Percentiles rank a stretch among this genome's conserved stretches.
Conservation (phyloP, 1,140 invertebrate species). For the Brachionus paranguensis region DNA sequence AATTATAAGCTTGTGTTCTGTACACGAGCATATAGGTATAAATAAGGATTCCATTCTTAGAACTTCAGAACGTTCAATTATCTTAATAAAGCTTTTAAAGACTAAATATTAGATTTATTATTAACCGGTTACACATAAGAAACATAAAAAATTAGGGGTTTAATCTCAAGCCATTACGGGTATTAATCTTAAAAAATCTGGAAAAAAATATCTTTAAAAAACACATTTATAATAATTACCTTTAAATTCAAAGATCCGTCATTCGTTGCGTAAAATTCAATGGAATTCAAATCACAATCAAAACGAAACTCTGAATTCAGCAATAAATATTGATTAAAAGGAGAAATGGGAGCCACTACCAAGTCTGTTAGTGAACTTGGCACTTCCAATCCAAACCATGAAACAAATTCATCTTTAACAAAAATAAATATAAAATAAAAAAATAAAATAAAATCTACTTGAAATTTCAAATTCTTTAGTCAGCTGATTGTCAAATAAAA, state of each 20-base stretch:
- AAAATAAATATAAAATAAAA: background rate
- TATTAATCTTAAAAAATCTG: too few species aligned
- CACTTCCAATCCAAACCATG: background rate
- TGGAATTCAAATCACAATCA: background rate
- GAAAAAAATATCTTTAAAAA: too few species aligned
- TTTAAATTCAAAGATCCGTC: background rate
- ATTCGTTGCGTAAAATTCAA: background rate
- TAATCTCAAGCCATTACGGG: too few species aligned
- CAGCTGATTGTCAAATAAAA: background rate
- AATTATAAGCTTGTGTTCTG: too few species aligned
- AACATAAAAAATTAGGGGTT: too few species aligned
- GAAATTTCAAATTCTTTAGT: background rate
- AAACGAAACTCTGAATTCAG: background rate
- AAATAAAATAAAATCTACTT: background rate
- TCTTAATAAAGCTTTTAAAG: too few species aligned
- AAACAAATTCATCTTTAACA: background rate
- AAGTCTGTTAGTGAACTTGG: background rate
- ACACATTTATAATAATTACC: background rate
- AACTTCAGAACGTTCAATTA: too few species aligned
- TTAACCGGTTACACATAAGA: too few species aligned
- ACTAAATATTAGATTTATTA: too few species aligned
- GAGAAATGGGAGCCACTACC: background rate
- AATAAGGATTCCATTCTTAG: too few species aligned
- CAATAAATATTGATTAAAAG: background rate
- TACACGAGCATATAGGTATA: too few species aligned